These are phyloP conservation scores for Sebastolobus altivelis DNA, from an alignment of 2,797 vertebrate species.

Conservation along the genomic window DNA sequence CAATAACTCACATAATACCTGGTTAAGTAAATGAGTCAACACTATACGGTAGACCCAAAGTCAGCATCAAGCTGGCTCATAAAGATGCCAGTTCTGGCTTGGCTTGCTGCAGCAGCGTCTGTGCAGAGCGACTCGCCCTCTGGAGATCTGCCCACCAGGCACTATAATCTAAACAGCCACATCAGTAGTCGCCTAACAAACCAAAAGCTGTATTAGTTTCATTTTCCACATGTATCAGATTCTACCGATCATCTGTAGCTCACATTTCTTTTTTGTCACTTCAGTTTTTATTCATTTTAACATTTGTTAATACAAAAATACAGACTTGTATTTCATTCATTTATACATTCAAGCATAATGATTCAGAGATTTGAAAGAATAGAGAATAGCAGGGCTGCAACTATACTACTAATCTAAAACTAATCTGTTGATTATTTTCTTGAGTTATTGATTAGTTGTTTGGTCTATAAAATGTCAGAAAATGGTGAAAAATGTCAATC, in stretches of 20 bases:
- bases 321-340: neutral
- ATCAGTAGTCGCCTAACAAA: neutral
- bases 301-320: neutral
- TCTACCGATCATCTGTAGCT: neutral
- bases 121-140: slow-evolving; percentile 13
- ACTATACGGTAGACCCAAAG: slow-evolving; percentile 13
- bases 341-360: neutral
- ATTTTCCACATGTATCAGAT: neutral
- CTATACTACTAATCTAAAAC: too few species aligned
- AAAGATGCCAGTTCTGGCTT: slow-evolving; percentile 29
- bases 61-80: slow-evolving; percentile 25
- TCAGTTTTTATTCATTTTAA: neutral
- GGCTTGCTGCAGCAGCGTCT: slow-evolving; percentile 21
- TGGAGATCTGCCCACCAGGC: slow-evolving; percentile 28
- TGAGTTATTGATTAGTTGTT: too few species aligned
- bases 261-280: neutral
- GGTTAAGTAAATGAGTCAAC: slow-evolving; percentile 24
- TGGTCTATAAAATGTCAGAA: too few species aligned
- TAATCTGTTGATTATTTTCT: too few species aligned
- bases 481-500: too few species aligned
- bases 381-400: too few species aligned
- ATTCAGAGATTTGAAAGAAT: neutral
- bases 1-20: slow-evolving; percentile 12
- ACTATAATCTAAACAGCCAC: slow-evolving; percentile 26
- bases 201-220: neutral